Conservation (phyloP, 2,113 vertebrate genomes). For the Geococcyx californianus region DNA sequence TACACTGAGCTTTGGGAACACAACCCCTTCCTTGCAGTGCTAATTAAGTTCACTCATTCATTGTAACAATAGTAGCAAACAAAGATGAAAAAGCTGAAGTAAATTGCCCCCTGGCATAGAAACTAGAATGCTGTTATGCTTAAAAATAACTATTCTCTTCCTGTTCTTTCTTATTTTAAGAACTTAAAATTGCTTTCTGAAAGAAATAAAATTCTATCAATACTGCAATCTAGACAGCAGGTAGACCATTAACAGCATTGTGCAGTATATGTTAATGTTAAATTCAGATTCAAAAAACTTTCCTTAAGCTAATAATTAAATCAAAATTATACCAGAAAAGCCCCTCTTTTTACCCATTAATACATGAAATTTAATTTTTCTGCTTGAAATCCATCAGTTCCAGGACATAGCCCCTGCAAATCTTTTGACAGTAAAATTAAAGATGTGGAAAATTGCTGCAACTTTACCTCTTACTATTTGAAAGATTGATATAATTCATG, state of each 20-base stretch:
- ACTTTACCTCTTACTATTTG: constrained; percentile 60
- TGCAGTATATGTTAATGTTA: constrained; percentile 11
- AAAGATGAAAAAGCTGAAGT: constrained; percentile 50
- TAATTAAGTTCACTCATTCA: constrained; percentile 67
- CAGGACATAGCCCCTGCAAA: constrained; percentile 54
- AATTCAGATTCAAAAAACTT: constrained; percentile 49
- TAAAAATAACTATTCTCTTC: constrained; percentile 16
- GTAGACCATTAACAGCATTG: constrained; percentile 23
- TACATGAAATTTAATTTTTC: constrained; percentile 55
- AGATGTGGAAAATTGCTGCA: constrained; percentile 62
- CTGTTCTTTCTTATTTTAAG: not conserved
- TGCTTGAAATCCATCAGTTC: constrained; percentile 63
- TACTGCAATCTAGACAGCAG: constrained; percentile 25
- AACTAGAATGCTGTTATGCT: not conserved
- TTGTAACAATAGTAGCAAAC: constrained; percentile 50
- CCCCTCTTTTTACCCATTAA: constrained; percentile 57
- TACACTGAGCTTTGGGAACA: constrained; percentile 21
- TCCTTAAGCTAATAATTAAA: constrained; percentile 64
- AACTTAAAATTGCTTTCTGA: constrained; percentile 39
- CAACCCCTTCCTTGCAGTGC: constrained; percentile 1
- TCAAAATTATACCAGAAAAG: constrained; percentile 62
- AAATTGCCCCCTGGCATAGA: not conserved
- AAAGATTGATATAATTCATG: constrained; percentile 65
- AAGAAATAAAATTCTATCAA: constrained; percentile 54
- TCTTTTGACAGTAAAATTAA: constrained; percentile 75